Conservation (phyloP, 2,113 vertebrate species). For the Synodontis membranacea region DNA sequence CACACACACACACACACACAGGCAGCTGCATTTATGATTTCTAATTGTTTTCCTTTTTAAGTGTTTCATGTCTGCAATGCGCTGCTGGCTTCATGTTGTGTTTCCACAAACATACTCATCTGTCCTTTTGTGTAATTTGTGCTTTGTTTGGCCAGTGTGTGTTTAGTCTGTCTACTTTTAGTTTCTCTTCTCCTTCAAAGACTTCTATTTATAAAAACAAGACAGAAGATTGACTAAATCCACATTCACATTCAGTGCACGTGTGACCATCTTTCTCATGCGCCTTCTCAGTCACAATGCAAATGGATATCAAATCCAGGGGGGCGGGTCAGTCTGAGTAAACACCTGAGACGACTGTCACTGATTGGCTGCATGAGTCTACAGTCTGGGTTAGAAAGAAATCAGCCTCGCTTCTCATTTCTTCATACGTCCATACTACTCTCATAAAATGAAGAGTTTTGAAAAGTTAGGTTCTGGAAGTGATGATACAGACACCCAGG, state of each 20-base stretch:
- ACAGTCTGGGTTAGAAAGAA: neutral
- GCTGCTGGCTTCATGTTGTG: neutral
- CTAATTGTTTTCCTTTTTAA: neutral
- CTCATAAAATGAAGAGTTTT: too few species aligned
- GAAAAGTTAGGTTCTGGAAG: too few species aligned
- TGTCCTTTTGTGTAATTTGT: neutral
- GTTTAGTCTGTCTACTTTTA: neutral
- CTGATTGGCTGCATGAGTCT: neutral
- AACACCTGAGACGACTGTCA: neutral
- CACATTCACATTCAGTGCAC: neutral
- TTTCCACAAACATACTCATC: neutral
- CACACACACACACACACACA: neutral
- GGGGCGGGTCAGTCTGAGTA: neutral
- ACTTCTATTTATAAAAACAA: neutral
- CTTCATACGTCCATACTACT: neutral
- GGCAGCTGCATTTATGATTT: neutral
- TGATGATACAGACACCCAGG: too few species aligned
- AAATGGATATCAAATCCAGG: neutral
- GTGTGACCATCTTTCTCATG: neutral
- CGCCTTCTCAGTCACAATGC: neutral
- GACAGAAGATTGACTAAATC: neutral
- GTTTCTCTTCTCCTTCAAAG: neutral
- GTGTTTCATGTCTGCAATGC: neutral
- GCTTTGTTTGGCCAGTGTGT: neutral
- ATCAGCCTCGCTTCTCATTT: neutral